Base-by-base conservation (phyloP, 92 coral and sea anemone species). In the Palythoa grandiflora region DNA sequence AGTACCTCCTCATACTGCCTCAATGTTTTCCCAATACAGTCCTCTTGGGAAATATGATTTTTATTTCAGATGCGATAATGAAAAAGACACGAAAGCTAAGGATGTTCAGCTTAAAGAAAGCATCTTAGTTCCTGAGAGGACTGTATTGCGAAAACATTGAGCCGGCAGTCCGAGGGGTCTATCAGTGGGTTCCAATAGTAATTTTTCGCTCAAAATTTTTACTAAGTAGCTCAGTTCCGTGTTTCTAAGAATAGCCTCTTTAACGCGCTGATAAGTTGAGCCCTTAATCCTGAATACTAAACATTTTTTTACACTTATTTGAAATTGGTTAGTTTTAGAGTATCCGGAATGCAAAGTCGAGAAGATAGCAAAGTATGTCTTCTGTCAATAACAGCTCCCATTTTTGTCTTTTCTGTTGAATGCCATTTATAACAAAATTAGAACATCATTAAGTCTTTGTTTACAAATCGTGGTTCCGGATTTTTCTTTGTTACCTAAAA, bases 221-320 rank as follows among this genome's bases (percentile, higher is more conserved):
- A 59, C 65, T 3, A 59, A 14, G 19, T 11, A 59, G 28, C 50
- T 53, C 28, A 28, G 28, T 28, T 78, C 83, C 83, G 83, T 36
- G 83, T 55, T 78, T 54, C 70, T 35, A 78, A 78, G 68, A 78
- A 78, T 54, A 78, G 44, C 57, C 47, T 65, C 17, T 55, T 60
- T 78, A 20, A n/a, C 66, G 54, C 7, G 13, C 71, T 44, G 50
- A 44, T 44, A 44, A 44, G 50, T 78, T 78, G 51, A 78, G 54
- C 83, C 70, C 16, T 52, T 13, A 78, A 54, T 37, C 28, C 12
- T 52, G 83, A 78, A 78, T 78, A 78, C 71, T 68, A 53, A 17
- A 21, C 83, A 78, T 60, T 79, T 17, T 48, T 28, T 11, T 16
- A n/a, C 84, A 61, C 2, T 61, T 38, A 40, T 38, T 39, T 63